Percentiles rank a stretch among this genome's conserved stretches.
These are phyloP conservation scores for Mylabris phalerata DNA, from an alignment of 1,140 invertebrate genomes.

Conservation along the genomic window DNA sequence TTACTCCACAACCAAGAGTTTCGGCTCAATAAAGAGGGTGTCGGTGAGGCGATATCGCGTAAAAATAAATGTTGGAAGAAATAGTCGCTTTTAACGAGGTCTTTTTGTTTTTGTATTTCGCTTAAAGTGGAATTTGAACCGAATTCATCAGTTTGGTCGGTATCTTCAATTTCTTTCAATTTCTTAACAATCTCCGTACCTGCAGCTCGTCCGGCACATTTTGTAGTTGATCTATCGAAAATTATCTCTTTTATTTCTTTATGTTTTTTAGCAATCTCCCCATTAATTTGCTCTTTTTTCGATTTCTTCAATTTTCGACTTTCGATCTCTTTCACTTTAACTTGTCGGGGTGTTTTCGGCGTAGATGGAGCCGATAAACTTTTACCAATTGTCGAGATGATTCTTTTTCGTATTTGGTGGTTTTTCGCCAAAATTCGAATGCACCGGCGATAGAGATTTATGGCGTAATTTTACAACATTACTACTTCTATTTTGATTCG, in stretches of 20 bases:
- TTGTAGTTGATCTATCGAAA: slow-evolving; percentile 14
- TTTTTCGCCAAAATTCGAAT: neutral
- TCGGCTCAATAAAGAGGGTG: slow-evolving; percentile 37
- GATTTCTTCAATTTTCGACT: slow-evolving; percentile 23
- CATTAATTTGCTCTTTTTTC: slow-evolving; percentile 36
- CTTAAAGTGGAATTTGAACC: slow-evolving; percentile 37
- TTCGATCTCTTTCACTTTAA: neutral
- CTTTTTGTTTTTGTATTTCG: slow-evolving; percentile 49
- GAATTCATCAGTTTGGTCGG: slow-evolving; percentile 1
- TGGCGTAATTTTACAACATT: slow-evolving; percentile 1
- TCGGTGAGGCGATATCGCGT: slow-evolving; percentile 40
- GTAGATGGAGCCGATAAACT: neutral
- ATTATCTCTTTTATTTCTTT: slow-evolving; percentile 28
- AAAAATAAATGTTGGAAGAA: slow-evolving; percentile 68
- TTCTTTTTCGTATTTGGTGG: slow-evolving; percentile 11
- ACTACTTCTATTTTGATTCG: neutral
- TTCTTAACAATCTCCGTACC: slow-evolving; percentile 32
- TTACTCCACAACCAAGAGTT: slow-evolving; percentile 55
- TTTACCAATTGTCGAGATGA: slow-evolving; percentile 3
- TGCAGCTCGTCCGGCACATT: slow-evolving; percentile 20
- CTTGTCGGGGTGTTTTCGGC: slow-evolving; percentile 3
- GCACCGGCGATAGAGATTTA: slow-evolving; percentile 8
- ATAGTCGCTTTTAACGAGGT: slow-evolving; percentile 51
- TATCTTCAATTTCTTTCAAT: slow-evolving; percentile 16
- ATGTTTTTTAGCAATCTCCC: slow-evolving; percentile 34